phyloP scores from a whole-genome alignment of 2,113 vertebrate species.

The Gymnobelideus leadbeateri region DNA sequence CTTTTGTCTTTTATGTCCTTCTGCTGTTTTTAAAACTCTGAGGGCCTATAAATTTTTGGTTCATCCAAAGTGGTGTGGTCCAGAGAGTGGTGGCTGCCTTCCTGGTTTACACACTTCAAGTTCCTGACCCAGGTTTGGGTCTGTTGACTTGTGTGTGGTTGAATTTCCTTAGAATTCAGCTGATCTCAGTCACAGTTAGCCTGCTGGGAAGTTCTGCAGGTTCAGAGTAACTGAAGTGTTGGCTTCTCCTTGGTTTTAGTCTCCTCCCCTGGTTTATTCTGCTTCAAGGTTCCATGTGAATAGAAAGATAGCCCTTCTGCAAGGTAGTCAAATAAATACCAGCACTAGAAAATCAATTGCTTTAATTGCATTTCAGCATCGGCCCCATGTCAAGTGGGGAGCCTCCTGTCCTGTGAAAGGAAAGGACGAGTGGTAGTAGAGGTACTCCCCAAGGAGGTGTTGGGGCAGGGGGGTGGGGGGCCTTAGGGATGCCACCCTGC shows the following conservation, averaged over 20 bases:
- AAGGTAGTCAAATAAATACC: constrained; percentile 86
- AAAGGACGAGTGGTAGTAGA: constrained; percentile 34
- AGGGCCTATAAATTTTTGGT: no score
- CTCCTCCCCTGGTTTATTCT: neutral
- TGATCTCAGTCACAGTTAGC: no score
- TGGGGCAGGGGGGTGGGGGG: neutral
- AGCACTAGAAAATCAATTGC: constrained; percentile 87
- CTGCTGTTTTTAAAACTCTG: no score
- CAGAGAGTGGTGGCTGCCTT: no score
- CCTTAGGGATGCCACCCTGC: constrained; percentile 42
- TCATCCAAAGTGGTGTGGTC: no score
- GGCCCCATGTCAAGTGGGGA: constrained; percentile 70
- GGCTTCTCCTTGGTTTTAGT: neutral
- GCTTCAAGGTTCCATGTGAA: neutral
- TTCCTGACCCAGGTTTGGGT: no score
- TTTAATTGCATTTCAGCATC: constrained; percentile 81
- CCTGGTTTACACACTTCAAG: no score
- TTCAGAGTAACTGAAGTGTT: no score
- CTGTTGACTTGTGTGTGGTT: no score
- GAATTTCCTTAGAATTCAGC: no score
- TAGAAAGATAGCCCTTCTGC: constrained; percentile 90
- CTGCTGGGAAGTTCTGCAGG: no score
- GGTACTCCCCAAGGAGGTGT: constrained; percentile 10
- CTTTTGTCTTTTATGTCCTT: no score
- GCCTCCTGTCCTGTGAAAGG: constrained; percentile 39